Base-by-base conservation (phyloP, 2,888 invertebrate genomes). In the Aleiodes leptofemur region DNA sequence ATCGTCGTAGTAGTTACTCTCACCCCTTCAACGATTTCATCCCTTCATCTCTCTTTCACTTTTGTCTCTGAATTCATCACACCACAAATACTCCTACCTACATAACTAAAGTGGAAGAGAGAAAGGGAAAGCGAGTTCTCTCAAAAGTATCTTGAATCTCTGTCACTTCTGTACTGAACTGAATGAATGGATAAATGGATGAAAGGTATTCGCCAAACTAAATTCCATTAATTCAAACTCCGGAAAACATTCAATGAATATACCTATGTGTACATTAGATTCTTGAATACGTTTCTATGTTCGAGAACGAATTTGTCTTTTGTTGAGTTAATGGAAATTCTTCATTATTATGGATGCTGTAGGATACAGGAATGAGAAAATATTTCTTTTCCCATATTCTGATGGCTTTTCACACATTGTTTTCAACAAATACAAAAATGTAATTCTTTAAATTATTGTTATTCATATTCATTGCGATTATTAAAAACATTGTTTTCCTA, bases 201-300 rank as follows among this genome's bases (percentile, higher is more conserved):
- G 23, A 59, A 59, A 14, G 14, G 11, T n/a, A 48, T 56, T 43
- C 50, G 14, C 34, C 70, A 51, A 69, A 71, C 55, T 80, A 80
- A 82, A 81, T 80, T 80, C 82, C 80, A 82, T 82, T 82, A 80
- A 81, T 80, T 80, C 73, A 74, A 73, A 43, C 11, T 8, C 77
- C 76, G 80, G 79, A 77, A 77, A 77, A 75, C 68, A 69, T 53
- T 76, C 76, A 77, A 43, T 43, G 43, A 3, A 43, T 43, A 43
- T 43, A 43, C 43, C 43, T 43, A 43, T 43, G 9, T 43, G 43
- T 43, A 43, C 43, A 43, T 43, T 43, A 43, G 8, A 43, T 43
- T 43, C 43, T 43, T 43, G 43, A 78, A 69, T 71, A 50, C 56
- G 9, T 29, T 13, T 13, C n/a, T 43, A 5, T 56, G 57, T 48